Conservation (phyloP, 2,888 invertebrate genomes). For the Eueremaeus valkanovi region DNA sequence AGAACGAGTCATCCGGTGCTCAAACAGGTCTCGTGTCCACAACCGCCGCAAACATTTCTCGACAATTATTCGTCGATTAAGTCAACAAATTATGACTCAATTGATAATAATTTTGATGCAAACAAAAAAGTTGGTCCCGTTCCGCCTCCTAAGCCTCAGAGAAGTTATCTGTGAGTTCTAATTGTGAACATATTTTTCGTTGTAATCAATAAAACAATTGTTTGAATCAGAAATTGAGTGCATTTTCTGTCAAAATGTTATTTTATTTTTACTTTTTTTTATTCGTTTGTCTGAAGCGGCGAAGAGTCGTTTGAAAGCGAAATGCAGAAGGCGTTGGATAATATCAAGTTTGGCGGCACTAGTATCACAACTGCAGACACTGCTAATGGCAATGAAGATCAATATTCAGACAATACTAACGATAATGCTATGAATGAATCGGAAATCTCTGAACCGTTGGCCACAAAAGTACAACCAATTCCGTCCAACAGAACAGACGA, state of each 20-base stretch:
- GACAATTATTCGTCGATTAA: constrained; percentile 2
- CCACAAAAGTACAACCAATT: neutral
- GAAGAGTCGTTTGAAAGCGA: constrained; percentile 39
- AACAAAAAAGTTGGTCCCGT: neutral
- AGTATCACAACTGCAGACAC: neutral
- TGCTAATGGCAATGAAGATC: neutral
- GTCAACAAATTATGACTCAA: neutral
- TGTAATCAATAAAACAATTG: neutral
- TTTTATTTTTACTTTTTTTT: constrained; percentile 18
- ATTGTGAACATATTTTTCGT: neutral
- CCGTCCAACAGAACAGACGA: neutral
- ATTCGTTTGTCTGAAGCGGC: neutral
- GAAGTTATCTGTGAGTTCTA: constrained; percentile 40
- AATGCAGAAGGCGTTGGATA: constrained; percentile 41
- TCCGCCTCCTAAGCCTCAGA: constrained; percentile 39
- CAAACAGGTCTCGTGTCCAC: constrained; percentile 46
- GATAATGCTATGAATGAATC: neutral
- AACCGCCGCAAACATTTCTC: constrained; percentile 43
- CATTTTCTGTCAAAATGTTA: neutral
- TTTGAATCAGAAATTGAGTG: too few species aligned
- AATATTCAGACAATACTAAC: neutral
- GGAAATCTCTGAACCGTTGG: neutral
- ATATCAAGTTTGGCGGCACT: constrained; percentile 15
- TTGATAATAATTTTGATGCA: constrained; percentile 28
- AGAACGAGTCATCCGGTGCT: constrained; percentile 40